Evolutionary conservation across 2,888 invertebrate genomes (phyloP), one percentile per base, ranked within the genome.

Genomic region (Amphipoea lucens): DNA sequence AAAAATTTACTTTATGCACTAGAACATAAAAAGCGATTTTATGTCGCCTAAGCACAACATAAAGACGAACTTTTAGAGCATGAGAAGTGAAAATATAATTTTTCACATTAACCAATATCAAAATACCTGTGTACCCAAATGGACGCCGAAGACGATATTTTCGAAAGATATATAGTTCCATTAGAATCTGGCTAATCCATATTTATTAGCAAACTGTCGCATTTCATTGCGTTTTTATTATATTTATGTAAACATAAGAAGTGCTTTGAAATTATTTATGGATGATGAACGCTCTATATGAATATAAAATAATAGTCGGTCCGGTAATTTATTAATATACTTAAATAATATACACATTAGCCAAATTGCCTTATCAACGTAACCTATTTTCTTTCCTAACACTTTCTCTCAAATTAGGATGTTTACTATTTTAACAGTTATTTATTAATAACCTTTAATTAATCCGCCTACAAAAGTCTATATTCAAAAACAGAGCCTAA

Each of bases 131-230:
- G 42, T 14, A 36, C 6, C 11, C n/a, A n/a, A 54, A 82, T 71
- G 29, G 23, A 36, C 40, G 7, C 4, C 17, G 14, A 66, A 62
- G 54, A 67, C 36, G 20, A 62, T 69, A 68, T 70, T 66, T 85
- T 63, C 0, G 14, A 70, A 73, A 29, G 29, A 65, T 2, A 62
- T 71, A 69, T 65, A 14, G 20, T 70, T 54, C 72, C 29, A 63
- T 74, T 77, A 77, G 14, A 72, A 74, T 86, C 62, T 69, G 36
- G 17, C 42, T 82, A 84, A 86, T 82, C 78, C 78, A 75, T 86
- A 82, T 84, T 78, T 78, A 86, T 86, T 84, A 86, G 42, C 66
- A 66, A 70, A 86, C 68, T 82, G 74, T 86, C 78, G 65, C 78
- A 72, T 77, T 74, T 72, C 7, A 54, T 66, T 74, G 36, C 23